These are phyloP conservation scores for Idaea dimidiata DNA, from an alignment of 2,888 invertebrate genomes.

Conservation along the genomic window DNA sequence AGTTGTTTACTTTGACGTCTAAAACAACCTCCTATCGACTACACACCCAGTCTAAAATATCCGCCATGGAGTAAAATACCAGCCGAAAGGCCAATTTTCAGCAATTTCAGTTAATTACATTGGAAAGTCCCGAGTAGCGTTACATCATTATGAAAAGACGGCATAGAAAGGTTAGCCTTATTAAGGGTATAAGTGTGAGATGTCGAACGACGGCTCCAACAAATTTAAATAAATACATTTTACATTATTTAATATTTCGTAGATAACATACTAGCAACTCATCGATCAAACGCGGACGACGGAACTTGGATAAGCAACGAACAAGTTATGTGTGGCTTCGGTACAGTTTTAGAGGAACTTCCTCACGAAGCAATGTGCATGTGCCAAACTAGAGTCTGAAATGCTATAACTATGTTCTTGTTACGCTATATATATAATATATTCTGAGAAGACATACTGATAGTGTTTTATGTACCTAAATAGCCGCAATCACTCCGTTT, in stretches of 20 bases:
- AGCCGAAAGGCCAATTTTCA: slow-evolving; percentile 47
- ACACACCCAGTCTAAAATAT: too few relatives aligned
- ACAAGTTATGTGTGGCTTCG: slow-evolving; percentile 23
- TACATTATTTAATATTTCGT: slow-evolving; percentile 51
- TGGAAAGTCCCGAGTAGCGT: slow-evolving; percentile 50
- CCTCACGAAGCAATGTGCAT: slow-evolving; percentile 35
- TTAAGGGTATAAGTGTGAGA: slow-evolving; percentile 40
- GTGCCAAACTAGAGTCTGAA: slow-evolving; percentile 39
- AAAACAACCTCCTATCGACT: too few relatives aligned
- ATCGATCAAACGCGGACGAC: slow-evolving; percentile 62
- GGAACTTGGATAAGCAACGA: slow-evolving; percentile 30
- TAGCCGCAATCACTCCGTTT: neutral
- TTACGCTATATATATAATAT: neutral
- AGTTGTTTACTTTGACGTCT: too few relatives aligned
- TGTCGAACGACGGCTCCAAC: slow-evolving; percentile 29
- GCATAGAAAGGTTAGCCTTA: slow-evolving; percentile 51
- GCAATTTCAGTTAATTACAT: slow-evolving; percentile 59
- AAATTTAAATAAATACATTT: too few relatives aligned
- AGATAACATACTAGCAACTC: slow-evolving; percentile 52
- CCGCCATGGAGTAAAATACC: slow-evolving; percentile 9
- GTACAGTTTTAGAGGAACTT: slow-evolving; percentile 41
- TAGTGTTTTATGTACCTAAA: neutral
- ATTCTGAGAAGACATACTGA: neutral
- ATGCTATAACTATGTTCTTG: neutral
- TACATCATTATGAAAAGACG: slow-evolving; percentile 52